phyloP scores from a whole-genome alignment of 1,140 invertebrate genomes.

The Neoseiulus cucumeris region DNA sequence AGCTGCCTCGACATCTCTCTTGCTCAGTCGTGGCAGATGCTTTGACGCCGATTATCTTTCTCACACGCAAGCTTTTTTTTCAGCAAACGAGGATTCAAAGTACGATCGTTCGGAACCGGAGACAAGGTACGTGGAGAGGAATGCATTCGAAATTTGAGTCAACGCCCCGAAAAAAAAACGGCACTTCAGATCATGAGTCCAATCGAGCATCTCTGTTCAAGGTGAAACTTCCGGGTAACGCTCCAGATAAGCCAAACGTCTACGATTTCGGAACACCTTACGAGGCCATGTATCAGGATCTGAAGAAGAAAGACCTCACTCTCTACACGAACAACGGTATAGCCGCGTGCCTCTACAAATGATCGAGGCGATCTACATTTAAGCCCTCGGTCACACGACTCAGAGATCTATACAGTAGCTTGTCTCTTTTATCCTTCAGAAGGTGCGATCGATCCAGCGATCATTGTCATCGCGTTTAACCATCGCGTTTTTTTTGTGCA shows the following conservation, averaged over 20 bases:
- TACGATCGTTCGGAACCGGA: conserved; percentile 90
- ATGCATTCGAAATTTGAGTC: too few relatives aligned
- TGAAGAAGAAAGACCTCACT: conserved; percentile 40
- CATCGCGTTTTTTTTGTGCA: conserved; percentile 42
- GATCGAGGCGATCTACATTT: too few relatives aligned
- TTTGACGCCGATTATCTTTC: too few relatives aligned
- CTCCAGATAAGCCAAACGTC: conserved; percentile 84
- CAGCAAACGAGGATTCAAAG: conserved; percentile 86
- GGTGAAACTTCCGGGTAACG: conserved; percentile 82
- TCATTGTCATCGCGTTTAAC: conserved; percentile 8
- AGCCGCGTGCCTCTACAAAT: background rate
- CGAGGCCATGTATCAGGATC: conserved; percentile 91
- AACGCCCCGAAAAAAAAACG: background rate
- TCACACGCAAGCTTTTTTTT: too few relatives aligned
- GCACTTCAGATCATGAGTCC: background rate
- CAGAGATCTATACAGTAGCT: background rate
- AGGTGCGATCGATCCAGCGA: too few relatives aligned
- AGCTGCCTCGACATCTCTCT: too few relatives aligned
- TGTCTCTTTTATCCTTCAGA: background rate
- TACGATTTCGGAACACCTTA: conserved; percentile 94
- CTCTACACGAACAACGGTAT: conserved; percentile 24
- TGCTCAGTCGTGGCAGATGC: too few relatives aligned
- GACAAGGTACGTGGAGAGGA: conserved; percentile 41
- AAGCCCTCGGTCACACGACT: background rate
- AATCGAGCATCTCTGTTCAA: conserved; percentile 18